phyloP scores from a whole-genome alignment of 2,113 vertebrate genomes.

The Perca schrenkii region DNA sequence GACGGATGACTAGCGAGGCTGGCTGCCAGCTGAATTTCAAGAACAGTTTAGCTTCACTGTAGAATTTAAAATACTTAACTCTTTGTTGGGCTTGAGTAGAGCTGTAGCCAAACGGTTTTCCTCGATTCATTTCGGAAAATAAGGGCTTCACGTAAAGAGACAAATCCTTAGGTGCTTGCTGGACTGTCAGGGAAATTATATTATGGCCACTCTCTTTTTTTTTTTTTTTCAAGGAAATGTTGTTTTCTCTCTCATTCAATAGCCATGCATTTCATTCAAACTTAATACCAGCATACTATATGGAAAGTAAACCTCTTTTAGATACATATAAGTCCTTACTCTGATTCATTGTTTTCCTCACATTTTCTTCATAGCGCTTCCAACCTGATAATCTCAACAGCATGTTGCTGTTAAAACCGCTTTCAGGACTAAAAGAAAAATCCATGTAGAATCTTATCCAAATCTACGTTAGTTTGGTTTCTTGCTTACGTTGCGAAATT shows the following conservation, averaged over 20 bases:
- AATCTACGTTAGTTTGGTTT: conserved; percentile 15
- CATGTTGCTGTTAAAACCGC: conserved; percentile 1
- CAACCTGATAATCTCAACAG: conserved; percentile 35
- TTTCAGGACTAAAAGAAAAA: conserved; percentile 27
- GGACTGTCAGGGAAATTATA: conserved; percentile 36
- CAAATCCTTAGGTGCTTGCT: conserved; percentile 38
- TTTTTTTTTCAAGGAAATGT: conserved; percentile 15
- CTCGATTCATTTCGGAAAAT: conserved; percentile 34
- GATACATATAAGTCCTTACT: conserved; percentile 6
- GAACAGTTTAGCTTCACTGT: conserved; percentile 70
- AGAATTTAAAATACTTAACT: conserved; percentile 68
- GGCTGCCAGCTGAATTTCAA: conserved; percentile 80
- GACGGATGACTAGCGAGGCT: conserved; percentile 69
- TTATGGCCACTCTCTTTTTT: conserved; percentile 24
- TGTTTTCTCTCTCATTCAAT: conserved; percentile 19
- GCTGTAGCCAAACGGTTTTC: conserved; percentile 29
- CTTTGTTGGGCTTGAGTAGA: conserved; percentile 52
- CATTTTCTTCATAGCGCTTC: conserved; percentile 42
- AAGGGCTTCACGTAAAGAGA: conserved; percentile 49
- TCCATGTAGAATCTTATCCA: conserved; percentile 7
- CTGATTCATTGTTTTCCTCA: conserved; percentile 21
- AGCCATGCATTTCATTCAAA: conserved; percentile 21
- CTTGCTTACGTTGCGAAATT: conserved; percentile 18
- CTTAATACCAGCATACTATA: neutral
- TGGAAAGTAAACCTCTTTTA: conserved; percentile 36